Base-by-base conservation (phyloP, 2,797 vertebrate genomes). In the Sparus aurata region DNA sequence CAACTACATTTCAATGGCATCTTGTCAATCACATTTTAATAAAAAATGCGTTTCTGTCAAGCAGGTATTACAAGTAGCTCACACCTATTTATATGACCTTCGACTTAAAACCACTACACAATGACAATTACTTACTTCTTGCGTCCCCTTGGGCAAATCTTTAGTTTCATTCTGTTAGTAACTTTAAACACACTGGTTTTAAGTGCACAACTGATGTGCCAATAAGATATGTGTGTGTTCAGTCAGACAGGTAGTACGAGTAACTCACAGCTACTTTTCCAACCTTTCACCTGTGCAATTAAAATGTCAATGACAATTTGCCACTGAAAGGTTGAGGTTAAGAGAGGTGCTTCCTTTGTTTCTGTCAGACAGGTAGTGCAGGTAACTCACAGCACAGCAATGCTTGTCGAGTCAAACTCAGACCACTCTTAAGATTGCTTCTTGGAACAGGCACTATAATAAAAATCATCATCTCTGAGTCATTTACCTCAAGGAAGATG, bases 401-500 rank as follows among this genome's bases (percentile, higher is more conserved):
- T 13, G n/a, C n/a, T 46, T 23, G 41, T 47, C 0, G 12, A 55
- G 27, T 59, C 22, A 18, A 65, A 46, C 50, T 1, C 9, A n/a
- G 15, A 55, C 22, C 10, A 34, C 15, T 10, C 1, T 54, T 11
- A 22, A 15, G 38, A 34, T 18, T 38, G n/a, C 25, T 52, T 50
- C 15, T 23, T 15, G 4, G 1, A 77, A 46, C 23, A 57, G 13
- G 27, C 34, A 13, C 9, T 16, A 5, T 5, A 11, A 46, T 17
- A 61, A 47, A 17, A 3, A 16, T 12, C 3, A 12, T 59, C n/a
- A 30, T 49, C 13, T 25, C 17, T 1, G 12, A 67, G 22, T 8
- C 16, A 25, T 92, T 96, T 92, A 98, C 98, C 97, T 99, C 98
- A 22, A 99, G 89, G 53, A 98, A 95, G 91, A 97, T 96, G 94